A percentile compares a stretch with the other conserved stretches of the same genome.
Evolutionary conservation across 2,113 vertebrate genomes (phyloP).

Genomic region (Lamprotornis superbus): DNA sequence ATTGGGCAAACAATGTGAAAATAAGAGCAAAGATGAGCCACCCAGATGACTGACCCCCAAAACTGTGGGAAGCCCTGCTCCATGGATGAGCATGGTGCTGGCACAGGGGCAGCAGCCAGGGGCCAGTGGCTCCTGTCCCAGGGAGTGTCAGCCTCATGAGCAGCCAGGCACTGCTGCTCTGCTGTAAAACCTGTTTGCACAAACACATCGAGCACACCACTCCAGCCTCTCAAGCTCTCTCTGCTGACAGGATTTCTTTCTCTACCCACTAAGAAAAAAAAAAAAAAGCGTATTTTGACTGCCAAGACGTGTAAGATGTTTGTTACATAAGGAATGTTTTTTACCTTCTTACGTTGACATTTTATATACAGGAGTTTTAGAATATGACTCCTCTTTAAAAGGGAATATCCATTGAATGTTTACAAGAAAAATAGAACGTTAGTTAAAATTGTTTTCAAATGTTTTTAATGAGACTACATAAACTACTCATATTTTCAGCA

Average conservation of each 20-base stretch:
- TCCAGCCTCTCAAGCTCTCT: not conserved
- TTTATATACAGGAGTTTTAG: not conserved
- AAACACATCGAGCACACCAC: accelerated
- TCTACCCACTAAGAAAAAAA: not conserved
- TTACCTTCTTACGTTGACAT: not conserved
- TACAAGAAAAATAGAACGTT: not conserved
- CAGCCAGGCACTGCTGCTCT: not conserved
- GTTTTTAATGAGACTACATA: not conserved
- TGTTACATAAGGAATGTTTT: not conserved
- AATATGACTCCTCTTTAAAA: not conserved
- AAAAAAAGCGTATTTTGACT: not conserved
- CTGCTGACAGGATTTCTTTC: not conserved
- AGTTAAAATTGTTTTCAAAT: conserved; percentile 17
- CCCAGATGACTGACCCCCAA: accelerated
- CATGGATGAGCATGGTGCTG: accelerated
- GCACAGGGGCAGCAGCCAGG: not conserved
- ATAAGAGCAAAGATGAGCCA: not conserved
- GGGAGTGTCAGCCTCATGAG: not conserved
- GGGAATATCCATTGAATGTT: not conserved
- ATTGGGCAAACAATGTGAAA: not conserved
- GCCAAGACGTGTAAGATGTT: not conserved
- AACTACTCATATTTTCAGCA: not conserved
- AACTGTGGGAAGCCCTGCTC: not conserved
- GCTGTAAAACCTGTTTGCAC: not conserved
- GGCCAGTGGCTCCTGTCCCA: accelerated